phyloP scores from a whole-genome alignment of 2,888 invertebrate genomes.

The Myopa tessellatipennis region DNA sequence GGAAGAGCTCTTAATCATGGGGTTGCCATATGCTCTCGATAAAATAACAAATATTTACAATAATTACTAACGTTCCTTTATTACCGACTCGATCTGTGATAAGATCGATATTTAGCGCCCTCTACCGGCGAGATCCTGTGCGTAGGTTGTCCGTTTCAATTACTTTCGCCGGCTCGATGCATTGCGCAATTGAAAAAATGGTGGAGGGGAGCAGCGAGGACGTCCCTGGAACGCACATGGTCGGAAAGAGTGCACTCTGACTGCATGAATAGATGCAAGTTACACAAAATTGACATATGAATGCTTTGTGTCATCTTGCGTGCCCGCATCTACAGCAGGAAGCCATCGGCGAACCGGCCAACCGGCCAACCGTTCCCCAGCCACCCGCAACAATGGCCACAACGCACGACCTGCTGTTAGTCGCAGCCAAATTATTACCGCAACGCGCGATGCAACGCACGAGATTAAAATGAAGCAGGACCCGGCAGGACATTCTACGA shows the following conservation, averaged over 20 bases:
- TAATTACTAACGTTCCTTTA: neutral
- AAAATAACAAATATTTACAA: neutral
- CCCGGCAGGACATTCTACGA: neutral
- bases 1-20: neutral
- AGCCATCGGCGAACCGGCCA: neutral
- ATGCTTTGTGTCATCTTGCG: conserved; percentile 18
- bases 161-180: neutral
- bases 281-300: conserved; percentile 27
- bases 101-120: conserved; percentile 20
- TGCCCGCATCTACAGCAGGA: conserved; percentile 30
- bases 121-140: conserved; percentile 11
- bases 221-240: neutral
- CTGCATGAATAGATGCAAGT: neutral
- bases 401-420: neutral
- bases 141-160: conserved; percentile 10
- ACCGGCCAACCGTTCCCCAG: neutral
- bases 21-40: neutral
- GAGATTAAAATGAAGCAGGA: conserved; percentile 32
- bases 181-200: neutral
- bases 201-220: neutral
- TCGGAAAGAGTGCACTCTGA: neutral
- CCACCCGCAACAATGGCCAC: neutral
- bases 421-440: neutral
- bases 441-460: conserved; percentile 16
- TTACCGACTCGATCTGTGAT: conserved; percentile 26